These are phyloP conservation scores for Pristis pectinata DNA, from an alignment of 2,797 vertebrate genomes.

Conservation along the genomic window DNA sequence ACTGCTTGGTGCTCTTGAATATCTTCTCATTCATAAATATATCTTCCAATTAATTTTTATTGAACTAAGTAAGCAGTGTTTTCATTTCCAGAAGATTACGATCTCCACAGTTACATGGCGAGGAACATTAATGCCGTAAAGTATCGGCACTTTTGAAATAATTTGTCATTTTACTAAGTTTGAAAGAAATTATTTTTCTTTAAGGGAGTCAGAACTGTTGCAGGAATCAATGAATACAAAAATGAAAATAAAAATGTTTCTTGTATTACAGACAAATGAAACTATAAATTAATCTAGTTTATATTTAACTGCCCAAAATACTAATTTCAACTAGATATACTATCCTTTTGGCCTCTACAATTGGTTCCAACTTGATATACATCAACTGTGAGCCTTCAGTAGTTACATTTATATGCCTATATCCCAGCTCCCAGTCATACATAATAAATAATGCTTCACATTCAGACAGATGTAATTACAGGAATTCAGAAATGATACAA, in stretches of 20 bases:
- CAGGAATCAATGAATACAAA: neutral
- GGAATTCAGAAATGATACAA: constrained; percentile 15
- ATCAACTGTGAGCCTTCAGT: neutral
- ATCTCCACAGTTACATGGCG: too few relatives aligned
- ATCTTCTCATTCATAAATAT: neutral
- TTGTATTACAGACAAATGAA: neutral
- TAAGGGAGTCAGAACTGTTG: neutral
- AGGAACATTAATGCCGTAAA: neutral
- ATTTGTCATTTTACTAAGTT: neutral
- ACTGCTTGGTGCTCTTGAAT: neutral
- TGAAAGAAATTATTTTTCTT: neutral
- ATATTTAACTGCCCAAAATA: neutral
- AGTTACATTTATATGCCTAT: neutral
- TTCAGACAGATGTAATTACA: constrained; percentile 7
- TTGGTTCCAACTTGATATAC: neutral
- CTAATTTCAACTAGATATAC: neutral
- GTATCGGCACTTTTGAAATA: neutral
- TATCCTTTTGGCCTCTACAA: neutral
- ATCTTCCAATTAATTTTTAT: neutral
- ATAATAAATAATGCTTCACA: neutral
- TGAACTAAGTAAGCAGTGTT: neutral
- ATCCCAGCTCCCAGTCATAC: neutral
- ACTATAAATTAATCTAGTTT: neutral
- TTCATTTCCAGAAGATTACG: neutral
- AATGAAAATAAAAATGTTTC: neutral